Evolutionary conservation across 2,797 vertebrate genomes (phyloP).

Genomic region (Clarias platycephalus): DNA sequence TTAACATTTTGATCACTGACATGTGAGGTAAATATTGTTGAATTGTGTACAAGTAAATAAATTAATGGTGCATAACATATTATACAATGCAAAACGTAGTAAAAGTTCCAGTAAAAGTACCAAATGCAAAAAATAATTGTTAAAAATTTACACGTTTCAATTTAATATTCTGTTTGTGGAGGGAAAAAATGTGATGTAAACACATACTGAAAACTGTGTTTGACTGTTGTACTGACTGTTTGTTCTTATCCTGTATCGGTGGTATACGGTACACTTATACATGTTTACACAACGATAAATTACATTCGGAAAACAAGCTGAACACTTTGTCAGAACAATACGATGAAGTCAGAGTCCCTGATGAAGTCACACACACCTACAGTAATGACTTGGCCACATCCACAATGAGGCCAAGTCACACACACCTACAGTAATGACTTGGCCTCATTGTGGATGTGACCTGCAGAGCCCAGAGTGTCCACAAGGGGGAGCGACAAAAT

Average conservation of each 20-base stretch:
- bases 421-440: no score
- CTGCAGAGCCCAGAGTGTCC: constrained; percentile 7
- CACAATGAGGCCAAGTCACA: no score
- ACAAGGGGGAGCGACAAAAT: constrained; percentile 27
- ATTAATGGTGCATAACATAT: not conserved
- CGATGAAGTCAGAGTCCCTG: not conserved
- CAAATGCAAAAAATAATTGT: not conserved
- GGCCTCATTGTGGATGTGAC: not conserved
- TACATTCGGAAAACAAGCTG: not conserved
- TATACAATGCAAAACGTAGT: not conserved
- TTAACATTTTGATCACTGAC: no score
- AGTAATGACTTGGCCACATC: no score
- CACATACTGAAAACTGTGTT: not conserved
- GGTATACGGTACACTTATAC: not conserved
- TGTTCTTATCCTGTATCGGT: not conserved
- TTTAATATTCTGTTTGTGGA: not conserved
- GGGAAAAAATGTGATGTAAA: no score
- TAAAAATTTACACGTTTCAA: not conserved
- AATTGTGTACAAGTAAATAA: no score
- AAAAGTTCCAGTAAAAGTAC: not conserved
- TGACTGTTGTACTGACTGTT: not conserved
- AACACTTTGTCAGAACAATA: not conserved
- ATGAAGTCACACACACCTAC: not conserved
- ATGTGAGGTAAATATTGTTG: no score
- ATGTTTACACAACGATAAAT: not conserved